Base-by-base conservation (phyloP, 2,113 vertebrate genomes). In the Psittacula cyanocephala region DNA sequence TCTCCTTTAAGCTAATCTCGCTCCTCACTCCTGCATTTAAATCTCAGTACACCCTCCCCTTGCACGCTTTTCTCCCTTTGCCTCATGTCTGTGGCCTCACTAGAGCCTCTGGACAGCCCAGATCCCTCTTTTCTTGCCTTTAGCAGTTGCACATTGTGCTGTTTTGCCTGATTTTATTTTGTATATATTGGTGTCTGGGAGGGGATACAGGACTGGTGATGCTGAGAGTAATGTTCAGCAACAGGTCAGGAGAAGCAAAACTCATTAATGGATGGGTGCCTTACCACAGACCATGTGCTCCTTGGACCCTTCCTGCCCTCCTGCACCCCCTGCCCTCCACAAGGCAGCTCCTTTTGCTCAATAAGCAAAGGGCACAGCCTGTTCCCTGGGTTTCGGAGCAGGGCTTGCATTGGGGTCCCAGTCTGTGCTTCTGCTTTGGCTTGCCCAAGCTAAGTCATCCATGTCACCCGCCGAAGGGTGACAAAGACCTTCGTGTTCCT, bases 211-310 rank as follows among this genome's bases (percentile, higher is more conserved):
- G 33, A 33, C 39, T 62, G 63, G 33, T n/a, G 50, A 4, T 6
- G 11, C 41, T 20, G 41, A 62, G 41, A 79, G 55, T 75, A 86
- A 7, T 3, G 27, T 17, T 55, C 55, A 37, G 27, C 25, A 41
- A 13, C 27, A 19, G 41, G 39, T n/a, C 44, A 39, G 50, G n/a
- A 57, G 39, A 80, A 71, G 18, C 72, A 81, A 55, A 89, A 49
- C 39, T 27, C 50, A 13, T 13, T 4, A 29, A 20, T 9, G 23
- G 57, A 44, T 14, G 1, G 0, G 31, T 39, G 67, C 44, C n/a
- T 44, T 19, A 52, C 27, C 49, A 11, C 0, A 16, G 55, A 3
- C 28, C 8, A 0, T 2, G 23, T 1, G 6, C 55, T 81, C 24
- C 81, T 53, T 11, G 1, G 64, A 9, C 41, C 31, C 18, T 53